A percentile compares a stretch with the other conserved stretches of the same genome.
phyloP scores from a whole-genome alignment of 2,797 vertebrate species.

The Distichodus sexfasciatus region DNA sequence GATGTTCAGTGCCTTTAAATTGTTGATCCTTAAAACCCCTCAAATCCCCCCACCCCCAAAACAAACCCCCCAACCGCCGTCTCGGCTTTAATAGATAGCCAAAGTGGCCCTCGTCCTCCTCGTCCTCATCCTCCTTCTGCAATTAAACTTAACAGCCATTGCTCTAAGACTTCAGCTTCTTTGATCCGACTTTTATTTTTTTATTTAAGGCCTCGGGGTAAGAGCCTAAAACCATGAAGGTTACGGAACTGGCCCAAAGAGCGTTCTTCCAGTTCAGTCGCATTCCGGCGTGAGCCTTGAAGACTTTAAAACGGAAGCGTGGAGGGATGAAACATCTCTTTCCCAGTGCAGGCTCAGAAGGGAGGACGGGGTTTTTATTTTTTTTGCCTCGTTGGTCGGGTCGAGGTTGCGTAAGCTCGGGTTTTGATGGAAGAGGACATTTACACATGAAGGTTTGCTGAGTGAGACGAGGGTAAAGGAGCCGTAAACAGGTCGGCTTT shows the following conservation, averaged over 20 bases:
- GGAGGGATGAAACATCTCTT: constrained; percentile 1
- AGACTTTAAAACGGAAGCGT: constrained; percentile 30
- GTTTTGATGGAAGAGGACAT: constrained; percentile 25
- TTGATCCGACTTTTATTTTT: too few species aligned
- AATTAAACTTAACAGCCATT: constrained; percentile 88
- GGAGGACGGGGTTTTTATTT: constrained; percentile 33
- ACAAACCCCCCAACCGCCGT: constrained; percentile 34
- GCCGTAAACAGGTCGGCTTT: constrained; percentile 21
- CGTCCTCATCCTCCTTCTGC: too few species aligned
- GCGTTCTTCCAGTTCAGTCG: constrained; percentile 44
- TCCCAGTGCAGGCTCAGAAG: constrained; percentile 32
- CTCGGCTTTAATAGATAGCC: constrained; percentile 73
- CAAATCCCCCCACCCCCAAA: constrained; percentile 55
- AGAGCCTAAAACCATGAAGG: constrained; percentile 80
- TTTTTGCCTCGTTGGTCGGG: too few species aligned
- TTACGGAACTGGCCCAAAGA: constrained; percentile 81
- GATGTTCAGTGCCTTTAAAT: constrained; percentile 38
- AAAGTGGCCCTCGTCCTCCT: constrained; percentile 83
- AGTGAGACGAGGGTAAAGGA: neutral
- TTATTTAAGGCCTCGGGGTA: constrained; percentile 59
- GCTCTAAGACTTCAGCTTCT: too few species aligned
- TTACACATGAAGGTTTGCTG: constrained; percentile 49
- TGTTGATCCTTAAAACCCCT: constrained; percentile 50
- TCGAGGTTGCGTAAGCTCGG: constrained; percentile 23
- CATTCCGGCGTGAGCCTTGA: constrained; percentile 38